phyloP scores from a whole-genome alignment of 2,113 vertebrate genomes.

The Cinclus cinclus region DNA sequence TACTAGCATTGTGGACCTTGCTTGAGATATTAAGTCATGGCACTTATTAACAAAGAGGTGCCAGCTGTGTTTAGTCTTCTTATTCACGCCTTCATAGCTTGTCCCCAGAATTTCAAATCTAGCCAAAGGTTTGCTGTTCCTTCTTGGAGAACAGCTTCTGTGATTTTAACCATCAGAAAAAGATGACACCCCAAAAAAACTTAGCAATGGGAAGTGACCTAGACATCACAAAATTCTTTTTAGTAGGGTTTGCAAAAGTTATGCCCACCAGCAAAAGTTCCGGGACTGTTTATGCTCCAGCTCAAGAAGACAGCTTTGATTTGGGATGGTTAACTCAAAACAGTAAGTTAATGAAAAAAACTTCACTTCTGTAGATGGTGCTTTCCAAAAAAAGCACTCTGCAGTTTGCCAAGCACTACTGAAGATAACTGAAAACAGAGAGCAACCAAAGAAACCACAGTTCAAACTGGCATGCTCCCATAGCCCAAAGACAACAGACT shows the following conservation, averaged over 20 bases:
- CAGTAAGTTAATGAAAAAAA: neutral
- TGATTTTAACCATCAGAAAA: neutral
- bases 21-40: neutral
- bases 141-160: neutral
- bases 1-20: neutral
- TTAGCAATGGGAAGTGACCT: neutral
- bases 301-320: neutral
- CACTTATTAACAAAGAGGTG: neutral
- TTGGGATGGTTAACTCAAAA: neutral
- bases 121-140: neutral
- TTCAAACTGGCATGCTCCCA: neutral
- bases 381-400: conserved; percentile 24
- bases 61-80: neutral
- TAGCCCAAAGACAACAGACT: neutral
- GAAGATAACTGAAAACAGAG: neutral
- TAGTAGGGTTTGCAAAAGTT: neutral
- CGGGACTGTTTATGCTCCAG: neutral
- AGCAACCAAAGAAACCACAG: neutral
- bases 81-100: neutral
- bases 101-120: neutral
- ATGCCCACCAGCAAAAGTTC: neutral
- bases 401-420: neutral
- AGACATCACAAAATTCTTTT: neutral
- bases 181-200: neutral
- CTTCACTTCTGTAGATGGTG: neutral